Evolutionary conservation across 2,113 vertebrate genomes (phyloP), one percentile per base, ranked within the genome.

Genomic region (Grammomys surdaster): DNA sequence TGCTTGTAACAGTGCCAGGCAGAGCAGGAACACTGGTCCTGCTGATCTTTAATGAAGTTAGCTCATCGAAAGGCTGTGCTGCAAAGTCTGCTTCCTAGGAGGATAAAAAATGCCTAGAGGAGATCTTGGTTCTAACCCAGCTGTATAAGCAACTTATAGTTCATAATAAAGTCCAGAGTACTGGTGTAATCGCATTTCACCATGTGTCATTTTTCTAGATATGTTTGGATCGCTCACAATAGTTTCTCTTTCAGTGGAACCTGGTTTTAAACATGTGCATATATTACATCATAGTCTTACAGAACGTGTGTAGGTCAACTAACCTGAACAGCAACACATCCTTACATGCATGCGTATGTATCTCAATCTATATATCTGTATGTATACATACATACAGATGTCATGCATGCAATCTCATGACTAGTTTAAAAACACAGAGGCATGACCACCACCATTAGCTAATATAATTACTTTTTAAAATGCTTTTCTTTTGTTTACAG

Each of bases 291-390:
- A 31, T 69, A 17, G 43, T 40, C 22, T 31, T 91, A 43, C 19
- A 60, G 40, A 87, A 56, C 33, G 58, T 14, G 5, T 54, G 2
- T 16, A 8, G 82, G 48, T 51, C 46, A 58, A 28, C 24, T 8
- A 81, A 26, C 11, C 22, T 14, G 36, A 73, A 65, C 5, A 80
- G 14, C 72, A 56, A 40, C 58, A 69, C 31, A 58, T 33, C 46
- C 51, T 28, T 7, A 58, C 22, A 7, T 33, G 5, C 8, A n/a
- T 56, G 3, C 12, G 20, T 46, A 43, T 43, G 4, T 20, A n/a
- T 17, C 13, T 36, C 0, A 24, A 3, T 26, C 13, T 36, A 0
- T 33, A 1, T 33, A 22, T 75, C 3, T 81, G 4, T 40, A 19
- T 40, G 17, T 20, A 26, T 13, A n/a, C 3, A 58, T 3, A 54